Evolutionary conservation across 2,888 invertebrate genomes (phyloP), one percentile per base, ranked within the genome.

Genomic region (Euplexia lucipara): DNA sequence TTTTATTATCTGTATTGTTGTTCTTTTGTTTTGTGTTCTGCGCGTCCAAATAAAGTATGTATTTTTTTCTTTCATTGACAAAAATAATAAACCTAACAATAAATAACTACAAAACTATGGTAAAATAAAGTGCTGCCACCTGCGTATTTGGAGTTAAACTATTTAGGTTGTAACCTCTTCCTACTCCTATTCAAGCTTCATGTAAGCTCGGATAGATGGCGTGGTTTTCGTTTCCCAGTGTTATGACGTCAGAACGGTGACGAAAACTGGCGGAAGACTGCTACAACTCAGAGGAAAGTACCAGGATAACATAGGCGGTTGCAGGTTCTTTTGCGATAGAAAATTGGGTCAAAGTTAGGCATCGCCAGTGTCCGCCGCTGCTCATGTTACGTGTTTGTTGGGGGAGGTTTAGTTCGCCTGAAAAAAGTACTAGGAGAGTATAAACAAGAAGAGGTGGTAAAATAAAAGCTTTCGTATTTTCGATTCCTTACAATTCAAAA

Each of bases 101-200:
- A n/a, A n/a, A n/a, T n/a, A n/a, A n/a, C n/a, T n/a, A n/a, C n/a
- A n/a, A n/a, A n/a, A n/a, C n/a, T n/a, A n/a, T n/a, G n/a, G n/a
- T n/a, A n/a, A n/a, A n/a, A n/a, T n/a, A 14, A 10, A 41, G 30
- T 52, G 49, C 39, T 49, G 53, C 66, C 67, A 72, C 54, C 72
- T 70, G 2, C 34, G 41, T 0, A 20, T 0, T 12, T 7, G 0
- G 1, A 5, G 1, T 1, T 0, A 1, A 52, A 70, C 48, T 30
- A 4, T 35, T 30, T 2, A 5, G 18, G 0, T 39, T 39, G 14
- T 32, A 7, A n/a, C n/a, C n/a, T n/a, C 9, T 1, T 35, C 10
- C 3, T 7, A 0, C 0, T n/a, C 14, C 4, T 0, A 14, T n/a
- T n/a, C 9, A 18, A n/a, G 0, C 14, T 14, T 42, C 3, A 0